Evolutionary conservation across 2,797 vertebrate species (phyloP), one percentile per base, ranked within the genome.

Genomic region (Xyrichtys novacula): DNA sequence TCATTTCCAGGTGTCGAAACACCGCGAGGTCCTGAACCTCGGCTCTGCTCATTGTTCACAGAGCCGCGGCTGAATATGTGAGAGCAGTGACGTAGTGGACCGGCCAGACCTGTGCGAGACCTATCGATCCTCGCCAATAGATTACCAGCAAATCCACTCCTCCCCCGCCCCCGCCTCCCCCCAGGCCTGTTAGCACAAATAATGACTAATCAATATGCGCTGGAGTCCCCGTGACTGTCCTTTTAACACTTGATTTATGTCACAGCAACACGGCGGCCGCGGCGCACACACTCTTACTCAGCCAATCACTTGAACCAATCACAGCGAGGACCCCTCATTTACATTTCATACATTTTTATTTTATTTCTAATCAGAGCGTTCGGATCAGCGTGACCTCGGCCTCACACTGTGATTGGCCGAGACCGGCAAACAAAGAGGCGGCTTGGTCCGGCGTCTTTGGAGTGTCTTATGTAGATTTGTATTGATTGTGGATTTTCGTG

Each of bases 131-230:
- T 44, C 16, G 19, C 49, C 73, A 69, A 88, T 81, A 53, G 85
- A 87, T 87, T 65, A 32, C 77, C 74, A 71, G 68, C 78, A 61
- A 70, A 47, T 56, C 63, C 55, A 25, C 61, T 7, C 0, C 25
- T 1, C 7, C 31, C 36, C 59, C 31, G 0, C 56, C 32, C 28
- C 14, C 65, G 36, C 6, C 17, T 63, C 90, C 91, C 91, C 91
- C 90, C 66, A 85, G 93, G 92, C 94, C 94, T 36, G 93, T 96
- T 96, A 95, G 93, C 91, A 83, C 94, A 95, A 96, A 96, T 96
- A 96, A 96, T 96, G 95, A 94, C 95, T 94, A 96, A 96, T 96
- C 96, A 95, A 96, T 97, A 95, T 91, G 90, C 93, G 83, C 92
- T 91, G 92, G 91, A 92, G 93, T 92, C 94, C 93, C 93, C 58